A percentile compares a stretch with the other conserved stretches of the same genome.
Conservation (phyloP, 2,797 vertebrate genomes). For the Syngnathus rostellatus region DNA sequence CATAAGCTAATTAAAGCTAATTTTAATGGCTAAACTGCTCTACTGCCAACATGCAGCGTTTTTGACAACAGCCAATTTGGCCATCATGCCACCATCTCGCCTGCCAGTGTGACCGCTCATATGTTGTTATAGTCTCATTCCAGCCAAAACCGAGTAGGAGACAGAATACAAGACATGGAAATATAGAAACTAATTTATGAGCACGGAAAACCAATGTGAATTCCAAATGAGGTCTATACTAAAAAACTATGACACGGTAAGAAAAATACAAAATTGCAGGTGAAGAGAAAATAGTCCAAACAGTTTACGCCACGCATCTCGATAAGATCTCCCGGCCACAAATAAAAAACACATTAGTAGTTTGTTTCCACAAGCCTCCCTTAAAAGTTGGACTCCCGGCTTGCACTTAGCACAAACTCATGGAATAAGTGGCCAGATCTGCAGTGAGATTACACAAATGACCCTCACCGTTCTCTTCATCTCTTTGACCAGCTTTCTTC, state of each 20-base stretch:
- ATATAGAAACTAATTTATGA: constrained; percentile 7
- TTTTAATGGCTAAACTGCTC: not conserved
- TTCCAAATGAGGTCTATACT: constrained; percentile 6
- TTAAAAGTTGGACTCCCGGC: constrained; percentile 36
- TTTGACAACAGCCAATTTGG: constrained; percentile 7
- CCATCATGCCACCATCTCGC: not conserved
- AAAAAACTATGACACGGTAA: constrained; percentile 4
- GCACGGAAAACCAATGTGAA: constrained; percentile 9
- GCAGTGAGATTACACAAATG: constrained; percentile 53
- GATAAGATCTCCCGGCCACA: constrained; percentile 61
- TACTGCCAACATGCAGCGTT: not conserved
- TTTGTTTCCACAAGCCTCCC: constrained; percentile 56
- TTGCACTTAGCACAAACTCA: constrained; percentile 49
- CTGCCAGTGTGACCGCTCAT: constrained; percentile 7
- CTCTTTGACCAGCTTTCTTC: constrained; percentile 23
- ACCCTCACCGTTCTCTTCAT: constrained; percentile 39
- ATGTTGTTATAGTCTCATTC: constrained; percentile 5
- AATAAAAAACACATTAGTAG: constrained; percentile 68
- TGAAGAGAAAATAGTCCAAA: constrained; percentile 48
- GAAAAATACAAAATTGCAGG: constrained; percentile 14
- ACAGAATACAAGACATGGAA: not conserved
- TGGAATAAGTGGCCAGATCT: constrained; percentile 49
- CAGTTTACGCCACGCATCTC: constrained; percentile 38
- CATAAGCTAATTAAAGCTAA: constrained; percentile 1
- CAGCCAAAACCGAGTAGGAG: not conserved